Base-by-base conservation (phyloP, 2,888 invertebrate species). In the Ochropleura plecta region DNA sequence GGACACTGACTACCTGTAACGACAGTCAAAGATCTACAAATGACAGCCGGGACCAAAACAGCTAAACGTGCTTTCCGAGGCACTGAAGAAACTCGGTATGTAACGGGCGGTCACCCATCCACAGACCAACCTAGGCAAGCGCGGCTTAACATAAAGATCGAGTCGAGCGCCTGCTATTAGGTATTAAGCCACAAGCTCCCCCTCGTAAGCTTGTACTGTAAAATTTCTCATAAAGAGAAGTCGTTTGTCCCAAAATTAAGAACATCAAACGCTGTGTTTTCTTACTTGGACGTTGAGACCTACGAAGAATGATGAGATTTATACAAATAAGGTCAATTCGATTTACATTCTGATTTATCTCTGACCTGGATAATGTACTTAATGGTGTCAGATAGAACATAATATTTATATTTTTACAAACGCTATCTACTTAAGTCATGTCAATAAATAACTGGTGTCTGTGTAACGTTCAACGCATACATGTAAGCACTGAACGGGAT, bases 331-430 rank as follows among this genome's bases (percentile, higher is more conserved):
- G 71, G 85, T 74, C 73, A 68, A 57, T 76, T 55, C 57, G 70
- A 60, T 74, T 62, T 55, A 71, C 55, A 72, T 63, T 82, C 67
- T n/a, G n/a, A n/a, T n/a, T 85, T 85, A 87, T 86, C 85, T 72
- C n/a, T 87, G 80, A 69, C 83, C 85, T 66, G 70, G 65, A 73
- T 86, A 71, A 60, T 30, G 9, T 51, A 30, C 48, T 44, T 40
- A 55, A 44, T 74, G 67, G 68, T 84, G 77, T 79, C 62, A 62
- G 73, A 40, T 75, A 72, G 66, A 76, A 59, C 63, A 70, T 69
- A 70, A 77, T 79, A 76, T 81, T 78, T 74, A 78, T 74, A 78
- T 77, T 82, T 76, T 82, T 84, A 73, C 57, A 63, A 42, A 68
- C 55, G 55, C 62, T 74, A 67, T 69, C 63, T 51, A 76, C 67